phyloP scores from a whole-genome alignment of 2,797 vertebrate species.

The Gallinago nigripennis region DNA sequence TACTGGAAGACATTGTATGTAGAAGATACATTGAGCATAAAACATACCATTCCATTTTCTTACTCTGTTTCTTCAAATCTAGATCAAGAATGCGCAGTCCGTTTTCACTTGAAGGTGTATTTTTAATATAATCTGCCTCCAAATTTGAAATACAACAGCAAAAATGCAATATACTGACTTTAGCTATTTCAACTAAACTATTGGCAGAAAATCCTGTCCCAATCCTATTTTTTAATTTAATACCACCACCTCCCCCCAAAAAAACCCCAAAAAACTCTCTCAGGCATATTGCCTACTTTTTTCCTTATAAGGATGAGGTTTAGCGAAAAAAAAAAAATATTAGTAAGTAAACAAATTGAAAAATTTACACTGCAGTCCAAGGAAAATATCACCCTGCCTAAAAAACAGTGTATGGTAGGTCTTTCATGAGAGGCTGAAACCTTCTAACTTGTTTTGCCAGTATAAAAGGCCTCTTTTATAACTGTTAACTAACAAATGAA shows the following conservation, averaged over 20 bases:
- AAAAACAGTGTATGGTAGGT: background rate
- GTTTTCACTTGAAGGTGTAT: background rate
- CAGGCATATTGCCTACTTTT: background rate
- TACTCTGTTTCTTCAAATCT: background rate
- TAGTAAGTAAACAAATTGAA: background rate
- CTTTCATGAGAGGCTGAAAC: background rate
- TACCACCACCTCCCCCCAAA: background rate
- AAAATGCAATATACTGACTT: background rate
- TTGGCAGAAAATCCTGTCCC: background rate
- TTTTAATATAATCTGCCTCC: background rate
- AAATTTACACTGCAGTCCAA: background rate
- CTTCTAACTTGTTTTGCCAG: background rate
- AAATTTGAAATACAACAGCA: background rate
- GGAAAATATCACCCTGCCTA: background rate
- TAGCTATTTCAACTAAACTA: background rate
- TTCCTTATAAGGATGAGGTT: background rate
- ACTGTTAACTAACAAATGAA: background rate
- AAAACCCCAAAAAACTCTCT: background rate
- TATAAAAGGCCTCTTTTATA: background rate
- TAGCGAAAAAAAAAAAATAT: background rate
- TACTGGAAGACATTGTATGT: background rate
- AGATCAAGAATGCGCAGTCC: background rate
- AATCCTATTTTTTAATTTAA: background rate
- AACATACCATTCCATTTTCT: background rate
- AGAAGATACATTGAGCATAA: background rate